Percentiles rank a stretch among this genome's conserved stretches.
phyloP scores from a whole-genome alignment of 2,797 vertebrate species.

The Sebastolobus alascanus region DNA sequence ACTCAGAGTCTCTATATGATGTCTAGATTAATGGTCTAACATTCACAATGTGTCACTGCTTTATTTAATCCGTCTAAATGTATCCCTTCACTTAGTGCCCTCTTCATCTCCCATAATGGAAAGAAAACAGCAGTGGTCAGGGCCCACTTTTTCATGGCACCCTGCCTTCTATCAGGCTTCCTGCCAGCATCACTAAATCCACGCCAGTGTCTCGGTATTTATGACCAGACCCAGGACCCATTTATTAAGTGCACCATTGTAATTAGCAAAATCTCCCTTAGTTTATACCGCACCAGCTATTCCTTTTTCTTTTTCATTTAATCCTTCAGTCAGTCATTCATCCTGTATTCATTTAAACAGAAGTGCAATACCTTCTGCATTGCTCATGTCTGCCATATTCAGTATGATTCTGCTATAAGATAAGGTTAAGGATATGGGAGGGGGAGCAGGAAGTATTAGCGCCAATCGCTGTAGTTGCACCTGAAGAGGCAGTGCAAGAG shows the following conservation, averaged over 20 bases:
- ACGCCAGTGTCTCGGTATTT: constrained; percentile 52
- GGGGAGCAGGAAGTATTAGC: background rate
- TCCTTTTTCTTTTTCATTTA: constrained; percentile 38
- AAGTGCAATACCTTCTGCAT: background rate
- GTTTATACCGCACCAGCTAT: constrained; percentile 26
- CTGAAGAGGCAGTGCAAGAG: background rate
- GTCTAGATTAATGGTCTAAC: background rate
- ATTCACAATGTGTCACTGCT: background rate
- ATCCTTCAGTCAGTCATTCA: constrained; percentile 36
- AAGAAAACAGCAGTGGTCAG: constrained; percentile 47
- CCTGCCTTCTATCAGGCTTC: constrained; percentile 36
- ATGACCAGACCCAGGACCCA: constrained; percentile 59
- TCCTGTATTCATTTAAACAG: constrained; percentile 31
- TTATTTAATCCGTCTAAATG: constrained; percentile 30
- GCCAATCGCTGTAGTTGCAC: constrained; percentile 11
- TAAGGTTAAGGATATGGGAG: constrained; percentile 16
- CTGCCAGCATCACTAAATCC: constrained; percentile 59
- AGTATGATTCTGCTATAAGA: background rate
- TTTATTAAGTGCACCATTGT: constrained; percentile 65
- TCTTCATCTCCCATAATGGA: constrained; percentile 46
- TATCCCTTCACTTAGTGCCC: constrained; percentile 23
- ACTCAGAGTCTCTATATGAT: background rate
- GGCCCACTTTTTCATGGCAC: constrained; percentile 39
- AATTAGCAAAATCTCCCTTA: constrained; percentile 69
- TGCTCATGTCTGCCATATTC: constrained; percentile 1